These are phyloP conservation scores for Bombus cullumanus DNA, from an alignment of 1,140 invertebrate genomes.

Conservation along the genomic window DNA sequence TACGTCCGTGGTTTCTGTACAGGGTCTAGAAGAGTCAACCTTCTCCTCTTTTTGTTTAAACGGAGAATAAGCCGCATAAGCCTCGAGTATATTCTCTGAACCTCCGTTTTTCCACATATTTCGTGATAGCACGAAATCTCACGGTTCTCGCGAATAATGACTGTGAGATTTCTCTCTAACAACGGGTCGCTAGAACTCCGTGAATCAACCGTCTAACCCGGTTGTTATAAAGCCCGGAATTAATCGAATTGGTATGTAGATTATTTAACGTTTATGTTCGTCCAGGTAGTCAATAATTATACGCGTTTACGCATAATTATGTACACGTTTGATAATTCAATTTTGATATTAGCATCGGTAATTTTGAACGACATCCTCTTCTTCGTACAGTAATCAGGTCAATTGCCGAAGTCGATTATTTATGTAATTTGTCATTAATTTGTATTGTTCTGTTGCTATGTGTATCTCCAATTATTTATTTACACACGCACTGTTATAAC, in stretches of 20 bases:
- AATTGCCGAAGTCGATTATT: background rate
- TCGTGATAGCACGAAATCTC: constrained; percentile 7
- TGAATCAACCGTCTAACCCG: background rate
- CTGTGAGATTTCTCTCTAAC: background rate
- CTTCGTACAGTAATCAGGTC: background rate
- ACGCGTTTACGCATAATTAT: background rate
- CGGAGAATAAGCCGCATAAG: constrained; percentile 40
- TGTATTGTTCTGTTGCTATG: too few species aligned
- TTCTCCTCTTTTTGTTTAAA: background rate
- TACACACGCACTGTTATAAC: too few species aligned
- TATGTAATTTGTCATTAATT: background rate
- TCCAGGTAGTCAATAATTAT: background rate
- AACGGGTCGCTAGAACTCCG: background rate
- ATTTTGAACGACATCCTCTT: background rate
- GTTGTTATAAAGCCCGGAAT: background rate
- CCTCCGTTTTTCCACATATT: constrained; percentile 20
- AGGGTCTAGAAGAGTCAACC: constrained; percentile 40
- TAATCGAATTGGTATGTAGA: background rate
- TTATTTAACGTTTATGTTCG: background rate
- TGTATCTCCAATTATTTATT: background rate
- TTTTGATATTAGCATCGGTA: background rate
- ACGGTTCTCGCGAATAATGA: background rate
- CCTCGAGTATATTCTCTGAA: constrained; percentile 30
- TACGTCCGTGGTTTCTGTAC: constrained; percentile 24
- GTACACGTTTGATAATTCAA: background rate